A percentile compares a stretch with the other conserved stretches of the same genome.
phyloP scores from a whole-genome alignment of 2,888 invertebrate genomes.

The Coenonympha arcania region DNA sequence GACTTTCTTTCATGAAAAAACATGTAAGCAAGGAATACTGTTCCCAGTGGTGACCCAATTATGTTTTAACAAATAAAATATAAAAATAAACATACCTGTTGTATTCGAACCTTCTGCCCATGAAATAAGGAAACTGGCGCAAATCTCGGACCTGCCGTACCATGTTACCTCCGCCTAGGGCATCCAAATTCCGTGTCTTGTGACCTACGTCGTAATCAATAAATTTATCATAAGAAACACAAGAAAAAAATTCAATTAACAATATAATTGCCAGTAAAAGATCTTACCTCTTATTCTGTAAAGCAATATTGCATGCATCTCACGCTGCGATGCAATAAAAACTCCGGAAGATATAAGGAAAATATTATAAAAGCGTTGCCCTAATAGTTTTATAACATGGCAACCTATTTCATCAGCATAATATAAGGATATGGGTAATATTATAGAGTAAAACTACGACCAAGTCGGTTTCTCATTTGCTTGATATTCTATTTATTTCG shows the following conservation, averaged over 20 bases:
- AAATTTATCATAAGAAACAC: neutral
- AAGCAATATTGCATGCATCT: conserved; percentile 5
- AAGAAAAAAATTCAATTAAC: conserved; percentile 1
- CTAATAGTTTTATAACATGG: conserved; percentile 7
- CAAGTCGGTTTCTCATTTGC: conserved; percentile 20
- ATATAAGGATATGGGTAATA: conserved; percentile 8
- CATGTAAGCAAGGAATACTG: no score
- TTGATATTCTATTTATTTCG: conserved; percentile 30
- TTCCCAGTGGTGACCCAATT: no score
- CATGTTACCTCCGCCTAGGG: conserved; percentile 57
- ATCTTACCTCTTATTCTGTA: conserved; percentile 27
- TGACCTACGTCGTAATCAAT: conserved; percentile 46
- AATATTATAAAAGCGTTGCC: conserved; percentile 14
- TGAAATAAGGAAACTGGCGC: conserved; percentile 48
- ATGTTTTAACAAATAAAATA: neutral
- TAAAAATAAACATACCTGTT: conserved; percentile 36
- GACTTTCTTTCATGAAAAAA: no score
- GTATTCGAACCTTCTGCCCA: conserved; percentile 43
- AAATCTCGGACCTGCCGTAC: conserved; percentile 55
- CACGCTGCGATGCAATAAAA: conserved; percentile 2
- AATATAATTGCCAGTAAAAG: conserved; percentile 6
- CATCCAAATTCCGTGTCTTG: conserved; percentile 55
- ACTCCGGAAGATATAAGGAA: conserved; percentile 3
- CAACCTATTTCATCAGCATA: neutral
- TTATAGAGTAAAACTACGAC: conserved; percentile 12